phyloP scores from a whole-genome alignment of 2,113 vertebrate species.

The Caranx ignobilis region DNA sequence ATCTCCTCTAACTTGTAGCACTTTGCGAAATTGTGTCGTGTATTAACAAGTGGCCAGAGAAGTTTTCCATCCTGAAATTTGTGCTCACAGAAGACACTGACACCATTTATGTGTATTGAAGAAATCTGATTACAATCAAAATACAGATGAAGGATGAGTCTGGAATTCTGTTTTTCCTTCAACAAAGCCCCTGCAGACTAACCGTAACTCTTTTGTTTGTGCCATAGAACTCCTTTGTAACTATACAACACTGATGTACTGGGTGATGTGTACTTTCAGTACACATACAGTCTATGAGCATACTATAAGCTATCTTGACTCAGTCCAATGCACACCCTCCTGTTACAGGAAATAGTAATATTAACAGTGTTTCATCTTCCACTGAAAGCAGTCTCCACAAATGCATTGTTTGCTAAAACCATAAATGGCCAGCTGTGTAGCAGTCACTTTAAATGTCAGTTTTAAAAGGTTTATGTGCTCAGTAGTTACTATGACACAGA shows the following conservation, averaged over 20 bases:
- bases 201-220: neutral
- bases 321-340: no score
- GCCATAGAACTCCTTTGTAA: neutral
- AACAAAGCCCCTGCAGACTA: neutral
- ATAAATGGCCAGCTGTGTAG: no score
- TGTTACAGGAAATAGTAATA: no score
- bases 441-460: no score
- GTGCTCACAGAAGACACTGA: neutral
- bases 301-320: no score
- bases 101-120: neutral
- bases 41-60: neutral
- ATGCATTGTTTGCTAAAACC: no score
- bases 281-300: neutral
- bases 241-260: neutral
- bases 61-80: neutral
- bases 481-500: neutral
- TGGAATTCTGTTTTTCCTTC: neutral
- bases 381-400: no score
- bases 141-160: neutral
- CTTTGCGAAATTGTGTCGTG: neutral
- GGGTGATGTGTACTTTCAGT: no score
- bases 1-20: neutral
- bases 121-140: neutral
- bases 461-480: no score
- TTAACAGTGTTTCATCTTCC: no score